phyloP scores from a whole-genome alignment of 2,113 vertebrate species.

The Silurus asotus region DNA sequence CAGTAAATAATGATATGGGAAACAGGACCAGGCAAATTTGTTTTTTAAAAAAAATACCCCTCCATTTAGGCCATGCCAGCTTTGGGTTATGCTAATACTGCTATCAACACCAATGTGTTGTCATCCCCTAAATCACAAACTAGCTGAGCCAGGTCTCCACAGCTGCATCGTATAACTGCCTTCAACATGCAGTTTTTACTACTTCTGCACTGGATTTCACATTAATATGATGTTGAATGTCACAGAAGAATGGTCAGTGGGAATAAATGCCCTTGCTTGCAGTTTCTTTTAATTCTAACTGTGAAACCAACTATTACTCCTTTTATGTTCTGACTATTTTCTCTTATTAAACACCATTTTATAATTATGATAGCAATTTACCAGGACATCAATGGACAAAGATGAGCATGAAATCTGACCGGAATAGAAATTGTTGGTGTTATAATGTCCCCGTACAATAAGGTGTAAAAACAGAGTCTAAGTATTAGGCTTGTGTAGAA shows the following conservation, averaged over 20 bases:
- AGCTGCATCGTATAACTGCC: background rate
- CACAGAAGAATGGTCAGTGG: background rate
- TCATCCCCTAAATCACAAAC: background rate
- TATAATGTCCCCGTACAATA: background rate
- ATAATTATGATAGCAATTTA: background rate
- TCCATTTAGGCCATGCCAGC: background rate
- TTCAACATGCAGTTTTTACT: background rate
- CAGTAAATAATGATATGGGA: background rate
- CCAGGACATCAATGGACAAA: background rate
- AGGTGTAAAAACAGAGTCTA: background rate
- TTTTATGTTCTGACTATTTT: background rate
- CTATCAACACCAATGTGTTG: background rate
- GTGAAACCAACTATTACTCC: background rate
- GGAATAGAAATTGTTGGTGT: background rate
- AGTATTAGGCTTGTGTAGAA: background rate
- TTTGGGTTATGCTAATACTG: background rate
- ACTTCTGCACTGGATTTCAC: background rate
- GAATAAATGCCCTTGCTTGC: background rate
- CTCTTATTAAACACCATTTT: background rate
- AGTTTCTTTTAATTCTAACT: background rate
- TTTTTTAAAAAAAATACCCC: background rate
- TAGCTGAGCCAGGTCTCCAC: background rate
- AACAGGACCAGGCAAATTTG: background rate
- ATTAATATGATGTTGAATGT: background rate
- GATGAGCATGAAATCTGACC: background rate